Base-by-base conservation (phyloP, 2,797 vertebrate genomes). In the Choloepus didactylus region DNA sequence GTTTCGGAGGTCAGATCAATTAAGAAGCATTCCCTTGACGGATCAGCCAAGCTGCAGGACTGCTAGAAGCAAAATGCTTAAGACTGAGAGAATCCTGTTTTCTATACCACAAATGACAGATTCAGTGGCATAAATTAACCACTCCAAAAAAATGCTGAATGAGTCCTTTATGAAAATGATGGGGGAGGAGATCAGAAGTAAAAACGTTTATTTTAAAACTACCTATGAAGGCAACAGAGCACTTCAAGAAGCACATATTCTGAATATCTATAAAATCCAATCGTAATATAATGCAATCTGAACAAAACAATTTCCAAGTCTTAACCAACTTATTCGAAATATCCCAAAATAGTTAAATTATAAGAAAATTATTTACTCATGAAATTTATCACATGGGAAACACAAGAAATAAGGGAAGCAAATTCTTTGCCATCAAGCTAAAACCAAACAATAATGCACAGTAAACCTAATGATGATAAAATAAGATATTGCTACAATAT, bases 401-500 rank as follows among this genome's bases (percentile, higher is more conserved):
- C 0, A 0, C 3, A 46, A 77, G 23, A 83, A 72, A 67, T 38
- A 85, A 62, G 67, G 12, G 73, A 56, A 89, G 38, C 11, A 89
- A 46, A 67, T 7, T 25, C n/a, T 81, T 0, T 73, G 51, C 2
- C 59, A n/a, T 38, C 51, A 79, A 86, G n/a, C 7, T 23, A 16
- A 81, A 56, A 7, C 38, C 27, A n/a, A 72, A 41, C 8, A 56
- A 23, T 5, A 56, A 35, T 5, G 38, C 10, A 10, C 14, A n/a
- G 15, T 1, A 56, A 5, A 83, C 4, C 9, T 49, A 0, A 21
- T 0, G 35, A 29, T 4, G 14, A 14, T 16, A 49, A 18, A 49
- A 14, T 3, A 31, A 23, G 41, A 18, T 0, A 46, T 0, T 77
- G 60, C n/a, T 60, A 1, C 3, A 5, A 38, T 3, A 67, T 1